phyloP scores from a whole-genome alignment of 2,113 vertebrate genomes.

The Thalassarche chlororhynchos region DNA sequence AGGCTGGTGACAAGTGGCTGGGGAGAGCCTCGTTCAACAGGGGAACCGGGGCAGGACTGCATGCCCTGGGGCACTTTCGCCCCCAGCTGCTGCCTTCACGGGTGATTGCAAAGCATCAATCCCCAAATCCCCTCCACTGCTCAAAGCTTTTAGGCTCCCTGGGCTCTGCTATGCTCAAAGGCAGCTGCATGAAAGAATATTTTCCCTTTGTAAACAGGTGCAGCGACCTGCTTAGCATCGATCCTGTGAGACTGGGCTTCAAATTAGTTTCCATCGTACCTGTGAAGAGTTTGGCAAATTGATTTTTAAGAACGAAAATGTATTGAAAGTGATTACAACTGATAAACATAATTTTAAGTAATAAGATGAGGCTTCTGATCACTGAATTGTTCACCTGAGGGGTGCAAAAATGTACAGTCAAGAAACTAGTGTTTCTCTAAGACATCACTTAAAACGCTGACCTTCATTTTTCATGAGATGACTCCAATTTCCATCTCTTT shows the following conservation, averaged over 20 bases:
- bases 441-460: background rate
- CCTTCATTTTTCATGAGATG: background rate
- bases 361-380: background rate
- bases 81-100: background rate
- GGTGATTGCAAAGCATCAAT: background rate
- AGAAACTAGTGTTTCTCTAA: background rate
- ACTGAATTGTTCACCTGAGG: background rate
- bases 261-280: background rate
- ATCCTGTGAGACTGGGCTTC: background rate
- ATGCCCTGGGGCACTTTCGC: background rate
- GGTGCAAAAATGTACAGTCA: background rate
- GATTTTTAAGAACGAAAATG: slow-evolving; percentile 13
- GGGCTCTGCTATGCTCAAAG: background rate
- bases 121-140: background rate
- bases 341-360: slow-evolving; percentile 23
- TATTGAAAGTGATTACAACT: background rate
- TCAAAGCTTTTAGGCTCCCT: slow-evolving; percentile 28
- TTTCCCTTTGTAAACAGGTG: slow-evolving; percentile 28
- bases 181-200: background rate
- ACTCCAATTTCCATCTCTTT: background rate
- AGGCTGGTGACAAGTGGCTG: background rate
- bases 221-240: background rate
- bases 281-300: background rate
- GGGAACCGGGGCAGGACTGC: background rate
- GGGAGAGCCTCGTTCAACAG: background rate